phyloP scores from a whole-genome alignment of 2,888 invertebrate species.

The Lasioglossum oenotherae region DNA sequence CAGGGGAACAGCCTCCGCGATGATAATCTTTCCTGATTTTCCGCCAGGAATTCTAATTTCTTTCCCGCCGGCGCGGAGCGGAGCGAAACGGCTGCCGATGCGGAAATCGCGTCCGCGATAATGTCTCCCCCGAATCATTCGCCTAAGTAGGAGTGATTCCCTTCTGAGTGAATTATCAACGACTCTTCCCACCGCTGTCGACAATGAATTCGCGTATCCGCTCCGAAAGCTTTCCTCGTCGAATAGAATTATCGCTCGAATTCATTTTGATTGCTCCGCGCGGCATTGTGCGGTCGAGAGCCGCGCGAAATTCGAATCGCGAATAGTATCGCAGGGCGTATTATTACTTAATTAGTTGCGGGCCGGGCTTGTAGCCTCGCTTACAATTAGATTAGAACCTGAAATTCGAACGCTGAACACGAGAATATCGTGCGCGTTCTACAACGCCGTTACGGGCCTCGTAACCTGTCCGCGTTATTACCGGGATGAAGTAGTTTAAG shows the following conservation, averaged over 20 bases:
- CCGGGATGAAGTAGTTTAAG: constrained; percentile 12
- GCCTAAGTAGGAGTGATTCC: constrained; percentile 28
- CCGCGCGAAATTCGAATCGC: neutral
- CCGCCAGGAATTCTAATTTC: constrained; percentile 49
- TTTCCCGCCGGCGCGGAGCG: constrained; percentile 2
- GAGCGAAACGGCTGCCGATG: constrained; percentile 26
- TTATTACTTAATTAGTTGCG: neutral
- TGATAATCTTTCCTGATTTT: constrained; percentile 58
- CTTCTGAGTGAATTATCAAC: constrained; percentile 31
- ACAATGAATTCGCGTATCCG: constrained; percentile 1
- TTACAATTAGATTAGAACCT: neutral
- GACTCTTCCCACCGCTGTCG: neutral
- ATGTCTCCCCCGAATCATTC: constrained; percentile 22
- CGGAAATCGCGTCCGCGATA: constrained; percentile 31
- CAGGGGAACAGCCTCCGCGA: constrained; percentile 20
- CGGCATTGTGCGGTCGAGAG: neutral
- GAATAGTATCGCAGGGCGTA: neutral
- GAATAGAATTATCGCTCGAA: neutral
- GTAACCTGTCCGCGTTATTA: constrained; percentile 11
- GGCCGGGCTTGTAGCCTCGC: neutral
- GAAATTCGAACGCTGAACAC: constrained; percentile 7
- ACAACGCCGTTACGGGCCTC: constrained; percentile 1
- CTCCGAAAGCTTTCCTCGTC: neutral
- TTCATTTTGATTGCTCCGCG: neutral
- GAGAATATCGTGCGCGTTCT: constrained; percentile 2